Conservation (phyloP, 2,888 invertebrate species). For the Ophion obscuratus region DNA sequence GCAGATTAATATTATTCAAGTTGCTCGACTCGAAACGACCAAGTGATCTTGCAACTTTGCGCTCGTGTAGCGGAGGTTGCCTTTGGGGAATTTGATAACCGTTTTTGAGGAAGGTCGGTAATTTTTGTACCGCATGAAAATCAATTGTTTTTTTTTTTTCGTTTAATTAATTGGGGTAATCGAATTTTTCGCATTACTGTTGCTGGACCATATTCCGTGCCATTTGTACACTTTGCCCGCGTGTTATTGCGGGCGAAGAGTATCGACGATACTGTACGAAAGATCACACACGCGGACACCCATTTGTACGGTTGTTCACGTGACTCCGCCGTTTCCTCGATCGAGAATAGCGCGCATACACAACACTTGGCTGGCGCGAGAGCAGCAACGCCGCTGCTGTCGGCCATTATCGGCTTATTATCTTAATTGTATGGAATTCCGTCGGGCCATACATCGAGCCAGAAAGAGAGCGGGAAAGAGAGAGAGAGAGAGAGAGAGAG, state of each 20-base stretch:
- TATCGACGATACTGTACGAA: neutral
- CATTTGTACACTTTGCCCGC: neutral
- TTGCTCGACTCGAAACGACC: no score
- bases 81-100: no score
- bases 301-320: conserved; percentile 57
- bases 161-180: no score
- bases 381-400: conserved; percentile 59
- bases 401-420: conserved; percentile 70
- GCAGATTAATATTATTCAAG: no score
- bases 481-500: conserved; percentile 58
- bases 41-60: no score
- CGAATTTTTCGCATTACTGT: no score
- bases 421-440: conserved; percentile 71
- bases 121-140: no score
- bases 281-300: neutral
- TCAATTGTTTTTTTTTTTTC: no score
- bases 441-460: conserved; percentile 58
- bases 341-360: conserved; percentile 63
- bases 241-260: no score
- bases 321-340: conserved; percentile 66
- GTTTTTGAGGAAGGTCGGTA: no score
- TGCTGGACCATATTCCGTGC: no score
- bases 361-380: conserved; percentile 65
- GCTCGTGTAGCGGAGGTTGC: no score
- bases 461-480: conserved; percentile 64